These are phyloP conservation scores for Acipenser oxyrinchus DNA, from an alignment of 2,797 vertebrate genomes.

Conservation along the genomic window DNA sequence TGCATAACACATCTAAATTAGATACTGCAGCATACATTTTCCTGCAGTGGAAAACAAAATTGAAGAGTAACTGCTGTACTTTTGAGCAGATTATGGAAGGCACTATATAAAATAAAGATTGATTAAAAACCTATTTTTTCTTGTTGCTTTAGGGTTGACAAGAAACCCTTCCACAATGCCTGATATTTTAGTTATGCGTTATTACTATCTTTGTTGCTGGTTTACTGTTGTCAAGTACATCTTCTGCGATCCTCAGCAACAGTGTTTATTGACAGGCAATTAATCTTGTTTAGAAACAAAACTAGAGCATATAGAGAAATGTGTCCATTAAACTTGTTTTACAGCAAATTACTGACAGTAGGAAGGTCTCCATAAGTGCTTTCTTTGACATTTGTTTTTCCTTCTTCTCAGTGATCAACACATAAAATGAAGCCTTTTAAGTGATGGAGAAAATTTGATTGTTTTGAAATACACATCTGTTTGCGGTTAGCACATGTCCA, in stretches of 20 bases:
- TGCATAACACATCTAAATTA: too few relatives aligned
- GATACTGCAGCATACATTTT: too few relatives aligned
- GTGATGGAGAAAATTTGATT: constrained; percentile 10
- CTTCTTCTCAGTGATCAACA: constrained; percentile 12
- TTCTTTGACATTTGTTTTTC: constrained; percentile 24
- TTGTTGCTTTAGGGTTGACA: not conserved
- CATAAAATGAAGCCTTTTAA: constrained; percentile 12
- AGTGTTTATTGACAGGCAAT: constrained; percentile 17
- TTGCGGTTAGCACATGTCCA: constrained; percentile 21
- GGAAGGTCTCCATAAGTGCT: constrained; percentile 15
- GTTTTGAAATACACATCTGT: constrained; percentile 13
- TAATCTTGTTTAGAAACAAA: not conserved
- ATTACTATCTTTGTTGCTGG: not conserved
- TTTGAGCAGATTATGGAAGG: too few relatives aligned
- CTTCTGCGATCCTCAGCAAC: not conserved
- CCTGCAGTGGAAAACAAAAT: too few relatives aligned
- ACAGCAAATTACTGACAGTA: constrained; percentile 4
- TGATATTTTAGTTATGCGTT: not conserved
- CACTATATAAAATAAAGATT: too few relatives aligned
- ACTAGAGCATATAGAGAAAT: constrained; percentile 20
- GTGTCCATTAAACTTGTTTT: constrained; percentile 16
- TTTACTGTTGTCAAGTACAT: too few relatives aligned
- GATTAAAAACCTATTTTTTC: too few relatives aligned
- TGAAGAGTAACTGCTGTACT: too few relatives aligned
- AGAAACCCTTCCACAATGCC: not conserved